Evolutionary conservation across 2,888 invertebrate species (phyloP).

Genomic region (Subacronicta megacephala): DNA sequence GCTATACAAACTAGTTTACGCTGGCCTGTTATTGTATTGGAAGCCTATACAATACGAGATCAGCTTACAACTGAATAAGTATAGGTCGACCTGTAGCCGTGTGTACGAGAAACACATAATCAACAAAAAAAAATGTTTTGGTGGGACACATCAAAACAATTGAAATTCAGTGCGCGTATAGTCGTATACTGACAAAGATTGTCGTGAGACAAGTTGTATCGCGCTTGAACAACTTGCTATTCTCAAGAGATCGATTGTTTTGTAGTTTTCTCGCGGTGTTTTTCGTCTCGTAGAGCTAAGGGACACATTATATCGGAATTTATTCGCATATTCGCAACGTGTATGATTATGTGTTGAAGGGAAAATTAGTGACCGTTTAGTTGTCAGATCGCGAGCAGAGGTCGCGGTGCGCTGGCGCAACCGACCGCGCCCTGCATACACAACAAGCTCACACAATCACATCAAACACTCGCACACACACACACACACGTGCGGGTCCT

Average conservation of each 20-base stretch:
- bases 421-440: slow-evolving; percentile 45
- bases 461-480: slow-evolving; percentile 6
- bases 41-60: too few species aligned
- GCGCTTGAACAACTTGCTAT: too few species aligned
- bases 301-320: slow-evolving; percentile 2
- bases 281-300: slow-evolving; percentile 2
- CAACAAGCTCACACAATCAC: slow-evolving; percentile 25
- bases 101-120: too few species aligned
- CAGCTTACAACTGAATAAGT: too few species aligned
- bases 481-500: slow-evolving; percentile 39
- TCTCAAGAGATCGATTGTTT: slow-evolving; percentile 15
- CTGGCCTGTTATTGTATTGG: too few species aligned
- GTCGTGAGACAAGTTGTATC: too few species aligned
- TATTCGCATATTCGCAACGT: not conserved
- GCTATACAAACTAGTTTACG: too few species aligned
- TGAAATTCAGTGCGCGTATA: too few species aligned
- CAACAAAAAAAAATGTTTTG: too few species aligned
- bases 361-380: slow-evolving; percentile 15
- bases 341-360: not conserved
- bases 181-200: too few species aligned
- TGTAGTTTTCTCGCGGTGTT: slow-evolving; percentile 21
- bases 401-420: slow-evolving; percentile 28
- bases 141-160: too few species aligned
- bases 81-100: too few species aligned
- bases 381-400: slow-evolving; percentile 29